Conservation (phyloP, 2,888 invertebrate species). For the Phyllotreta cruciferae region DNA sequence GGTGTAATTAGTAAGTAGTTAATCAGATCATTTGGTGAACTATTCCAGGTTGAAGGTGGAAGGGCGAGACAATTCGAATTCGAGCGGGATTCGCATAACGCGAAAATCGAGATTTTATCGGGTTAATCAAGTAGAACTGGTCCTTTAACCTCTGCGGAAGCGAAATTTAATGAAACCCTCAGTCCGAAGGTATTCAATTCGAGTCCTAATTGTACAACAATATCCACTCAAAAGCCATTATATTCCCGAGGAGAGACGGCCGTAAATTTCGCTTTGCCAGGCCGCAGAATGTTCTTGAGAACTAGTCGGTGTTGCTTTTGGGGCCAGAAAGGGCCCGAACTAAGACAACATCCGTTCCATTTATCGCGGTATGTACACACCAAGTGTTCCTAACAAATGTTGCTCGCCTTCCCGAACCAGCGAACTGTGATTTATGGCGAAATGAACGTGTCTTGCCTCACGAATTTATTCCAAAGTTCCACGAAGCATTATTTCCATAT, state of each 20-base stretch:
- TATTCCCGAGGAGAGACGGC: slow-evolving; percentile 33
- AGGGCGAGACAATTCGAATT: too few species aligned
- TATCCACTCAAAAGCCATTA: slow-evolving; percentile 40
- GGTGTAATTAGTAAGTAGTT: too few species aligned
- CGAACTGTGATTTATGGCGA: slow-evolving; percentile 22
- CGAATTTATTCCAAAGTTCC: not conserved
- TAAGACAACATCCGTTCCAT: slow-evolving; percentile 40
- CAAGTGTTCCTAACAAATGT: slow-evolving; percentile 40
- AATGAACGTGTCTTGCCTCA: slow-evolving; percentile 13
- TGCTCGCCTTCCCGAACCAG: slow-evolving; percentile 24
- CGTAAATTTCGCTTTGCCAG: slow-evolving; percentile 38
- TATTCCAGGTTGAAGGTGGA: too few species aligned
- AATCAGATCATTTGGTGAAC: too few species aligned
- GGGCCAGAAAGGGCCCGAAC: slow-evolving; percentile 26
- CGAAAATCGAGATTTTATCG: slow-evolving; percentile 17
- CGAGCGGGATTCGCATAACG: not conserved
- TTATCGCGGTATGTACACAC: slow-evolving; percentile 28
- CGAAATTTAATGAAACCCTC: slow-evolving; percentile 33
- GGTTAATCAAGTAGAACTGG: slow-evolving; percentile 21
- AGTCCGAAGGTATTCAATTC: slow-evolving; percentile 29
- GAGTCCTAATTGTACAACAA: slow-evolving; percentile 36
- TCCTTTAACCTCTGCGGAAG: slow-evolving; percentile 23
- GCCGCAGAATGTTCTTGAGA: slow-evolving; percentile 42
- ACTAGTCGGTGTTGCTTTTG: slow-evolving; percentile 33
- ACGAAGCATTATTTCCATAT: not conserved